Evolutionary conservation across 2,888 invertebrate species (phyloP).

Genomic region (Athrips mouffetella): DNA sequence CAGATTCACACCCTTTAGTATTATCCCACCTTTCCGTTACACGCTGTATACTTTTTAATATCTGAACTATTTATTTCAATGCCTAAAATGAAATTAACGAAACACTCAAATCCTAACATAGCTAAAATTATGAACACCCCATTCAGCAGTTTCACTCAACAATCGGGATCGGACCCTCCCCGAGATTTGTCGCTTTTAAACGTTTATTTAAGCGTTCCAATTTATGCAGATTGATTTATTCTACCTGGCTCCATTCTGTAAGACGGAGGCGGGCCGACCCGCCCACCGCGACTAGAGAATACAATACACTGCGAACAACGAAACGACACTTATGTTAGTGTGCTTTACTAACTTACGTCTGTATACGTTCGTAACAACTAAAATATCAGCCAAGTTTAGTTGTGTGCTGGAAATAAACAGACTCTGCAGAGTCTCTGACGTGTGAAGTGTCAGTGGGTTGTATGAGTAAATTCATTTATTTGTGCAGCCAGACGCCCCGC

Average conservation of each 20-base stretch:
- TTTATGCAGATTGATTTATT: constrained; percentile 61
- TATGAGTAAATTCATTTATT: constrained; percentile 50
- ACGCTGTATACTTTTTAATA: no score
- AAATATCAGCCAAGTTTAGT: no score
- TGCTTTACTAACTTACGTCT: constrained; percentile 41
- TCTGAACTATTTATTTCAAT: no score
- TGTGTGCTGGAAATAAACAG: no score
- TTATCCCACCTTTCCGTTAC: no score
- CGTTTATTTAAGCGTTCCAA: constrained; percentile 16
- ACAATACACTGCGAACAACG: no score
- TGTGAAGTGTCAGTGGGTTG: not conserved
- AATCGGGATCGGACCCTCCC: constrained; percentile 1
- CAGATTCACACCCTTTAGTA: no score
- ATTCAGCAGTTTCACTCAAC: no score
- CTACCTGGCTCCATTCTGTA: constrained; percentile 28
- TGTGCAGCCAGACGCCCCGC: constrained; percentile 47
- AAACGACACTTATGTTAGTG: constrained; percentile 52
- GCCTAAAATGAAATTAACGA: no score
- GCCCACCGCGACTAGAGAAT: no score
- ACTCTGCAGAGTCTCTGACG: not conserved
- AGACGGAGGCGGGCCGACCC: constrained; percentile 64
- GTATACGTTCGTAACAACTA: not conserved
- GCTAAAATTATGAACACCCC: no score
- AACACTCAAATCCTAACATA: no score
- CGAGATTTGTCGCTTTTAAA: constrained; percentile 8